phyloP scores from a whole-genome alignment of 1,140 invertebrate genomes.

The Meloidogyne exigua region DNA sequence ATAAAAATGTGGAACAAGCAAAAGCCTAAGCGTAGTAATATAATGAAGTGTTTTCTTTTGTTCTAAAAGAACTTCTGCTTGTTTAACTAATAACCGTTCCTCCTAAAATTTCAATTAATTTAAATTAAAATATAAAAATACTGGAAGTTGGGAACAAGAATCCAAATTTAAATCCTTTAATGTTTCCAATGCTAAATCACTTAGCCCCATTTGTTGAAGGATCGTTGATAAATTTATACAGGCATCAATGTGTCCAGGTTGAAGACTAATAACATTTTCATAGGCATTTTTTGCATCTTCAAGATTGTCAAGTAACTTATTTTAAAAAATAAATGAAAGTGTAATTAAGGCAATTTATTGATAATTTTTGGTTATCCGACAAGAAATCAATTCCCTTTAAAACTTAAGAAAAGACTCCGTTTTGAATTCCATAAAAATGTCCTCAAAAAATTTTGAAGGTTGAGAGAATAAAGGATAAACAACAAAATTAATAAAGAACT shows the following conservation, averaged over 20 bases:
- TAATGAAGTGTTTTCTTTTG: conserved; percentile 46
- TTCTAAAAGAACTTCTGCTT: conserved; percentile 55
- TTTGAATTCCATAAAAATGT: no score
- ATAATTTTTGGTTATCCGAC: no score
- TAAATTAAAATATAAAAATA: conserved; percentile 14
- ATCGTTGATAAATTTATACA: conserved; percentile 59
- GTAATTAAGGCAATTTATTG: no score
- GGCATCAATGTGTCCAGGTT: conserved; percentile 56
- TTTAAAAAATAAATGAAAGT: neutral
- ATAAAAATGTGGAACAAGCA: conserved; percentile 59
- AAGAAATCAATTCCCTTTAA: no score
- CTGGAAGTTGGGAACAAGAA: conserved; percentile 49
- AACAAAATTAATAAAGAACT: conserved; percentile 10
- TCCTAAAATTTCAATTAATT: conserved; percentile 44
- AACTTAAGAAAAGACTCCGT: no score
- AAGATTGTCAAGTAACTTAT: conserved; percentile 31
- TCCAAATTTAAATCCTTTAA: conserved; percentile 57
- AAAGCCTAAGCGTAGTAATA: conserved; percentile 48
- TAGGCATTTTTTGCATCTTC: conserved; percentile 48
- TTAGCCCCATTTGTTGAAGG: conserved; percentile 51
- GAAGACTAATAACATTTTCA: conserved; percentile 40
- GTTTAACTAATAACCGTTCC: conserved; percentile 55
- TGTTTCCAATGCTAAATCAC: conserved; percentile 52
- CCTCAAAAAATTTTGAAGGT: no score
- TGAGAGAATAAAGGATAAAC: no score